Conservation (phyloP, 2,888 invertebrate genomes). For the Erebia ligea region DNA sequence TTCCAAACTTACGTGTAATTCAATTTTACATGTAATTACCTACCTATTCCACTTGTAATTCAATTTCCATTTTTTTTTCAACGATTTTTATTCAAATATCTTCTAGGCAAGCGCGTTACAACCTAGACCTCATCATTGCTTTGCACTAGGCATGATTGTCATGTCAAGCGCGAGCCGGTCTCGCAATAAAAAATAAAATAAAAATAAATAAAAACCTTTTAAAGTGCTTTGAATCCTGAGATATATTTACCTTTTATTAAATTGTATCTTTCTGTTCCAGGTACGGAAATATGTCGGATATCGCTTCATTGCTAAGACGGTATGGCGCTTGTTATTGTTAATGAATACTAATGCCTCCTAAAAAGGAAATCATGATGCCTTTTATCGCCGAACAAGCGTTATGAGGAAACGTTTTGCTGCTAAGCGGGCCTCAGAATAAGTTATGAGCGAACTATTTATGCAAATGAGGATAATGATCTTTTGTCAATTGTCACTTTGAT, state of each 20-base stretch:
- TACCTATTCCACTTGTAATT: too few species aligned
- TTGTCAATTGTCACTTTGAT: slow-evolving; percentile 6
- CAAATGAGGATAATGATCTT: slow-evolving; percentile 17
- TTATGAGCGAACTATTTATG: not conserved
- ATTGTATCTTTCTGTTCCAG: slow-evolving; percentile 2
- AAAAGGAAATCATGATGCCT: not conserved
- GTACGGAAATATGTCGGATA: not conserved
- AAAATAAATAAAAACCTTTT: too few species aligned
- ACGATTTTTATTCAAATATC: too few species aligned
- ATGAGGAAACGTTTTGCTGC: slow-evolving; percentile 4
- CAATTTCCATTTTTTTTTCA: too few species aligned
- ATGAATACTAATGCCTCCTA: not conserved
- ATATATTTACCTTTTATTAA: not conserved
- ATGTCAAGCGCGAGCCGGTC: too few species aligned
- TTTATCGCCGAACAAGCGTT: slow-evolving; percentile 3
- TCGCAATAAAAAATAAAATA: too few species aligned
- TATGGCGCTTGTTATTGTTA: not conserved
- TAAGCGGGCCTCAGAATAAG: not conserved
- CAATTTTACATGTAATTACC: too few species aligned
- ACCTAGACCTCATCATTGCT: too few species aligned
- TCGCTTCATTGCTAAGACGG: not conserved
- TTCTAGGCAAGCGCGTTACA: too few species aligned
- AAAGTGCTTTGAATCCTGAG: not conserved
- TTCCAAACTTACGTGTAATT: too few species aligned
- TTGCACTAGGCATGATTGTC: too few species aligned